A percentile compares a stretch with the other conserved stretches of the same genome.
These are phyloP conservation scores for Lymantria dispar DNA, from an alignment of 2,888 invertebrate genomes.

Conservation along the genomic window DNA sequence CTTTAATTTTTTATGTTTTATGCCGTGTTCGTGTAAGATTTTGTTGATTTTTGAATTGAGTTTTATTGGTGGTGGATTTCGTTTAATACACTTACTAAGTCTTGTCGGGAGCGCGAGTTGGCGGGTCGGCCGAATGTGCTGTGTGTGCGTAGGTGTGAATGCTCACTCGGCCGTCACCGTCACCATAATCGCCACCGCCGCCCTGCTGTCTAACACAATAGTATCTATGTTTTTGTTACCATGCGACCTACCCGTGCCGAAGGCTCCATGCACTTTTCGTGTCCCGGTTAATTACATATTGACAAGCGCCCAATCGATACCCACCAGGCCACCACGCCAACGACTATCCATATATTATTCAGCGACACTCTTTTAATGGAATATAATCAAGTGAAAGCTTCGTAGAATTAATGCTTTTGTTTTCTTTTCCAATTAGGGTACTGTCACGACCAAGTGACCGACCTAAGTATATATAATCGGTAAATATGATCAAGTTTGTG, in stretches of 20 bases:
- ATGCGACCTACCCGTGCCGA: slow-evolving; percentile 10
- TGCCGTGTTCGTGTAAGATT: slow-evolving; percentile 82
- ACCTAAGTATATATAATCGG: slow-evolving; percentile 2
- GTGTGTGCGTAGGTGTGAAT: slow-evolving; percentile 70
- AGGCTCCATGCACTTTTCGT: slow-evolving; percentile 29
- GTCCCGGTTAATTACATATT: slow-evolving; percentile 42
- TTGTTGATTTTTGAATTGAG: slow-evolving; percentile 79
- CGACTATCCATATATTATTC: slow-evolving; percentile 57
- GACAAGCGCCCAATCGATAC: slow-evolving; percentile 50
- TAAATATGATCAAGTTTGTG: slow-evolving; percentile 7
- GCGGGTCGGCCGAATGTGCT: slow-evolving; percentile 49
- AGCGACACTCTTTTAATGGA: slow-evolving; percentile 57
- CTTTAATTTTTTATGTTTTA: slow-evolving; percentile 75
- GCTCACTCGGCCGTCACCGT: slow-evolving; percentile 49
- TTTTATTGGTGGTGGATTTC: slow-evolving; percentile 83
- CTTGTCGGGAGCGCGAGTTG: slow-evolving; percentile 28
- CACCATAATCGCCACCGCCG: slow-evolving; percentile 33
- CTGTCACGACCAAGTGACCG: slow-evolving; percentile 5
- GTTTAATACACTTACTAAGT: slow-evolving; percentile 77
- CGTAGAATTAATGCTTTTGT: slow-evolving; percentile 62
- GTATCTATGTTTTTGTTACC: slow-evolving; percentile 8
- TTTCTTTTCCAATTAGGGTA: slow-evolving; percentile 45
- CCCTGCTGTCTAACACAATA: slow-evolving; percentile 41
- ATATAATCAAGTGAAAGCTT: slow-evolving; percentile 63
- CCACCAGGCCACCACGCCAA: slow-evolving; percentile 51